phyloP scores from a whole-genome alignment of 53 echinoderm and acorn worm genomes.

The Luidia sarsii region DNA sequence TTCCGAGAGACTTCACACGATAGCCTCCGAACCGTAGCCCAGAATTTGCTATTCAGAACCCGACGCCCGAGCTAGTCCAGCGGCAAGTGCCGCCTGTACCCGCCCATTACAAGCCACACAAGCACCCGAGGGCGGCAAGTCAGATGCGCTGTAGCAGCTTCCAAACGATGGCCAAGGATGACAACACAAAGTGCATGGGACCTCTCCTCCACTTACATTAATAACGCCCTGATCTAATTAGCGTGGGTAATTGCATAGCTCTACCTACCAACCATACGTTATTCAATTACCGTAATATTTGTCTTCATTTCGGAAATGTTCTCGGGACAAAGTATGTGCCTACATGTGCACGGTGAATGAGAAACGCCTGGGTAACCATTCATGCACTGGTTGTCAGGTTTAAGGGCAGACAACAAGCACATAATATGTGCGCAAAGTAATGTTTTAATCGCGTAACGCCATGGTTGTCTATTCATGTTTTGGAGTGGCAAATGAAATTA shows the following conservation, averaged over 20 bases:
- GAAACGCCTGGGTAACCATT: slow-evolving; percentile 2
- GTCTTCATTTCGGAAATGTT: background rate
- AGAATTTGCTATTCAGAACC: too few species aligned
- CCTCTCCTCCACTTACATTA: background rate
- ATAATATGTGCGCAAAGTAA: background rate
- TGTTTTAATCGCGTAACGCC: too few species aligned
- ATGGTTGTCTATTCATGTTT: background rate
- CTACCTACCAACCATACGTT: slow-evolving; percentile 6
- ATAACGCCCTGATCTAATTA: slow-evolving; percentile 30
- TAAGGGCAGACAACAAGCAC: background rate
- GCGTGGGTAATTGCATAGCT: slow-evolving; percentile 38
- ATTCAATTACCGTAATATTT: slow-evolving; percentile 48
- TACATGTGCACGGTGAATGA: background rate
- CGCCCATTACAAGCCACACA: too few species aligned
- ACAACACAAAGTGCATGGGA: slow-evolving; percentile 23
- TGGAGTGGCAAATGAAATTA: too few species aligned
- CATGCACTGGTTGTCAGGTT: slow-evolving; percentile 32
- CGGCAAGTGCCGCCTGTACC: too few species aligned
- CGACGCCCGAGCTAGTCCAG: too few species aligned
- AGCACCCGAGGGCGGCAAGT: too few species aligned
- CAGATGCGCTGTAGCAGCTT: too few species aligned
- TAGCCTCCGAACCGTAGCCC: too few species aligned
- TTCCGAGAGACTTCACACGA: too few species aligned
- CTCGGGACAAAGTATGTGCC: too few species aligned
- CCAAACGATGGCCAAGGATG: too few species aligned